Base-by-base conservation (phyloP, 1,140 invertebrate species). In the Drosophila punjabiensis region DNA sequence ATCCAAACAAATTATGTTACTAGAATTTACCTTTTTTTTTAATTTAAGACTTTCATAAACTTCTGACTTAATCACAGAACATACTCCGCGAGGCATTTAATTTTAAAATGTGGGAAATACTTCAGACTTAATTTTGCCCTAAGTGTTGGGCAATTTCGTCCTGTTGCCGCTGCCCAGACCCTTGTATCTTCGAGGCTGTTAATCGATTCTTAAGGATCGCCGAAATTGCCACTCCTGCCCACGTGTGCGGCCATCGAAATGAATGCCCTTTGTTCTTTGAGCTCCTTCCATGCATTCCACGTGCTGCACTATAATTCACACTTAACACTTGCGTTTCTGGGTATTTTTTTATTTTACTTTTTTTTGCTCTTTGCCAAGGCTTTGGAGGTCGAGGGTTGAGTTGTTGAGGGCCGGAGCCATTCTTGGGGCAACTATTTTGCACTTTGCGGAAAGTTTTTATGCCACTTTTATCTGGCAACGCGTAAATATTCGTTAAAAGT, bases 401-500 rank as follows among this genome's bases (percentile, higher is more conserved):
- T 79, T 80, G 70, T 71, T 53, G 62, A 63, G 59, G 70, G 43
- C 28, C 30, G 16, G 52, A 52, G 50, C 76, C 80, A 74, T 60
- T 67, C 53, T 55, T 41, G 69, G 59, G 56, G 64, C 68, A 87
- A 82, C 79, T 86, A 87, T 76, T 86, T 71, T 73, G 85, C 86
- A 88, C 85, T 89, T 89, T 89, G 85, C 80, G 70, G 70, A 90
- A 90, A 90, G 76, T 90, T 89, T 77, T 90, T 85, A 90, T 89
- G 81, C 81, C 81, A 88, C 81, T 89, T 90, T 90, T 90, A 90
- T 90, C 86, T 90, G 65, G 79, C 76, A 86, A 82, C 86, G 82
- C 86, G 86, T 90, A 90, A 90, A 90, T 90, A 90, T 90, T 90
- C 86, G 86, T 90, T 90, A 90, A 90, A 90, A 90, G 86, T 90